phyloP scores from a whole-genome alignment of 2,888 invertebrate species.

The Agrotis segetum region DNA sequence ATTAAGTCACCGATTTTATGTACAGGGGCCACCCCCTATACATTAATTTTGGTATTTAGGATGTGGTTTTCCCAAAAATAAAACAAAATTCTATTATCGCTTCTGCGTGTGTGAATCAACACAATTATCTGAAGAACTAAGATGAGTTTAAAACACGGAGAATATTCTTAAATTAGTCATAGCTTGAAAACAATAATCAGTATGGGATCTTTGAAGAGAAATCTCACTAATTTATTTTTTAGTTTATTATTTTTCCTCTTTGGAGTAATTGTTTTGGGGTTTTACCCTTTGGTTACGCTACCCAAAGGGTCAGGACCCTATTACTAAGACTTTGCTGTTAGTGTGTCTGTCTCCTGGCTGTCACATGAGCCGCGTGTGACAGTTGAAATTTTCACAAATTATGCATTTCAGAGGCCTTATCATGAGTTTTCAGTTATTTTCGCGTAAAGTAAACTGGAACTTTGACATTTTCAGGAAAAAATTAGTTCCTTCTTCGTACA shows the following conservation, averaged over 20 bases:
- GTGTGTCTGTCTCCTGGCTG: no score
- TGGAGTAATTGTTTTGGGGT: neutral
- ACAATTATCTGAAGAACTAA: neutral
- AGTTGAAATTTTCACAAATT: no score
- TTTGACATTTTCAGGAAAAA: no score
- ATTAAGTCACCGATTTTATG: neutral
- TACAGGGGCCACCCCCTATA: neutral
- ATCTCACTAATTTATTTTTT: neutral
- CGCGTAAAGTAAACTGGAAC: no score
- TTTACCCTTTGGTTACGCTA: no score
- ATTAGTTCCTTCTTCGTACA: no score
- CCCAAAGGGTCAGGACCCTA: no score
- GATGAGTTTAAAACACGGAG: slow-evolving; percentile 21
- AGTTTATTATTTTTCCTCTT: slow-evolving; percentile 29
- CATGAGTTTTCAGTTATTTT: no score
- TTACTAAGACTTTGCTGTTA: no score
- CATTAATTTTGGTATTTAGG: neutral
- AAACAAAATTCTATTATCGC: neutral
- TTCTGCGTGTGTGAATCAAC: slow-evolving; percentile 15
- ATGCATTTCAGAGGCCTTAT: no score
- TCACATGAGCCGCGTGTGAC: no score
- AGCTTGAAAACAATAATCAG: neutral
- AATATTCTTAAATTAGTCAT: slow-evolving; percentile 13
- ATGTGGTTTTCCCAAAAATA: neutral
- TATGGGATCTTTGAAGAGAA: neutral